Base-by-base conservation (phyloP, 1,140 invertebrate genomes). In the Calycopis cecrops region DNA sequence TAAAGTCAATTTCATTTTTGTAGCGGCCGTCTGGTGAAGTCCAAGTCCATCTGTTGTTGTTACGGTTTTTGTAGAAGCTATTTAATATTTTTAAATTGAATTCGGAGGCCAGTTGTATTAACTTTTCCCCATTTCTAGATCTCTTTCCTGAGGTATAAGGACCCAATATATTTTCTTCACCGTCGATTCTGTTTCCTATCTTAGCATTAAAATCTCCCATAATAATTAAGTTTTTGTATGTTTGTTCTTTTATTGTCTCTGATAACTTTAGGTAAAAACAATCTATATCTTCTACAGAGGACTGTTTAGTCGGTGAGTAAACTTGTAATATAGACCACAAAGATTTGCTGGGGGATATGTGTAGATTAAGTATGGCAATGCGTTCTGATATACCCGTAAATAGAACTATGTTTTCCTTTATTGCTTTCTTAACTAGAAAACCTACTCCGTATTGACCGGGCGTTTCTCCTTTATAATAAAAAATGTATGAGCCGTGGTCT, bases 1-100 rank as follows among this genome's bases (percentile, higher is more conserved):
- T 55, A 16, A 37, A 63, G 14, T 63, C 57, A 7, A 63, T 63
- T 28, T 63, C 57, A 18, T 63, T 63, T 17, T 51, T 56, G 4
- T 54, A 17, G 0, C 16, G 12, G 4, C 58, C 54, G n/a, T 52
- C 55, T 21, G 57, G 57, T 18, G 51, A 60, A 35, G 52, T 12
- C 58, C 52, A 55, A 35, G 58, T 55, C 52, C 58, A 60, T 51
- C 58, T 35, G 16, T 47, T 60, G 10, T 12, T 47, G 7, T 12
- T 12, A 9, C 48, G 37, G 7, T 55, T 60, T 34, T 55, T 55
- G 14, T 55, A 60, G 8, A 44, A 8, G 11, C 21, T 60, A 16
- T 60, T 60, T 12, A 60, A 17, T 60, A 55, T 52, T 50, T 34
- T 52, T 12, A 55, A 35, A 34, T 55, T 60, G 28, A 55, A 40